Evolutionary conservation across 2,888 invertebrate genomes (phyloP).

Genomic region (Heliconius sara): DNA sequence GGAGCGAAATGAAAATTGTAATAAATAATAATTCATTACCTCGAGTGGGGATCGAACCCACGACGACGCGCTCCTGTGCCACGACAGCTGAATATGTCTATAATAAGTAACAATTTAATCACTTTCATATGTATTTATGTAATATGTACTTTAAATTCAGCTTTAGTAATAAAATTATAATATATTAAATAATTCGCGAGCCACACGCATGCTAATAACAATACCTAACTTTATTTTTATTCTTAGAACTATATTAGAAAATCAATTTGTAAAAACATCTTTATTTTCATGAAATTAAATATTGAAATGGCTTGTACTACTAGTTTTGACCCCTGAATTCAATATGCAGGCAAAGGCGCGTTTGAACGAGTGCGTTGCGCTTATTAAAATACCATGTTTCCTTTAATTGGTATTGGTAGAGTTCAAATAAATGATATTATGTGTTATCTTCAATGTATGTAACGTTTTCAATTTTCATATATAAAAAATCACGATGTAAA

Average conservation of each 20-base stretch:
- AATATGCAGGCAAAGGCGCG: constrained; percentile 46
- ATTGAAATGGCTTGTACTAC: neutral
- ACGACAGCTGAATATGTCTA: no score
- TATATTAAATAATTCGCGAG: constrained; percentile 23
- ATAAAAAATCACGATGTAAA: neutral
- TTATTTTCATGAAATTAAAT: neutral
- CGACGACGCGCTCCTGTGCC: no score
- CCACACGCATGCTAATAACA: constrained; percentile 22
- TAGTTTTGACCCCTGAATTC: constrained; percentile 44
- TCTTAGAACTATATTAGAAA: constrained; percentile 24
- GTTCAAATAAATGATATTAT: constrained; percentile 15
- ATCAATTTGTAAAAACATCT: neutral
- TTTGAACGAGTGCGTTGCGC: constrained; percentile 45
- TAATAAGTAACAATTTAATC: neutral
- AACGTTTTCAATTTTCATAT: neutral
- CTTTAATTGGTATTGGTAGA: constrained; percentile 37
- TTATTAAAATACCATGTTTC: constrained; percentile 43
- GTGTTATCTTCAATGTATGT: constrained; percentile 3
- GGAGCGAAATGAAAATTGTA: no score
- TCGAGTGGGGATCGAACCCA: no score
- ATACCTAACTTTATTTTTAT: constrained; percentile 35
- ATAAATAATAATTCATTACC: no score
- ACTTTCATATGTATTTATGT: neutral
- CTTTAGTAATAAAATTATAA: constrained; percentile 7
- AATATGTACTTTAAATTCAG: neutral